Base-by-base conservation (phyloP, 2,113 vertebrate species). In the Vulpes lagopus region DNA sequence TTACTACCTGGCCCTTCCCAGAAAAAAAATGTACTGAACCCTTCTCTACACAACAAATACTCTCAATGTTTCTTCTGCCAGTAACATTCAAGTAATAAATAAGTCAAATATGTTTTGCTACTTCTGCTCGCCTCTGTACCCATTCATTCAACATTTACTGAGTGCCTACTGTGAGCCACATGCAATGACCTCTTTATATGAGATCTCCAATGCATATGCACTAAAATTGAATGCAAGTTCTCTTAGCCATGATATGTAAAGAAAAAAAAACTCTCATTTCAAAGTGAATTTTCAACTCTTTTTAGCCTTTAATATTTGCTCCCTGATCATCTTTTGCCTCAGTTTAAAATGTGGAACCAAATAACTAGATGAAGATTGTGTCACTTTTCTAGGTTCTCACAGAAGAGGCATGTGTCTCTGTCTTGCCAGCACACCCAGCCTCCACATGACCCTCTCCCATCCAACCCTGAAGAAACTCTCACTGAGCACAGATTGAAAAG, bases 41-140 rank as follows among this genome's bases (percentile, higher is more conserved):
- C 9, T 91, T 81, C n/a, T 95, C 88, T 89, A 30, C 30, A 67
- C 25, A 80, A 83, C 30, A 94, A 88, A 73, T 64, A 51, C 32
- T 51, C 51, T 57, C 53, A 89, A 12, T 71, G 51, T 43, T 90
- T 86, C 35, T 86, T 89, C 79, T 1, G n/a, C 43, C 62, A 96
- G 53, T 71, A 74, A 53, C 11, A 82, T 62, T 76, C 73, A 94
- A 93, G 38, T 79, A 89, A 84, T 65, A 96, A 94, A 64, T 80
- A 89, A 92, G 35, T 3, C n/a, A 91, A 79, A 76, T 78, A 5
- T 67, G n/a, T 87, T 91, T 94, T 67, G 38, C n/a, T 57, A 11
- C 80, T 74, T 74, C 23, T 78, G 4, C 25, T 91, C n/a, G 78
- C 25, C 32, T 85, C 53, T 67, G 20, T 5, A 91, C 16, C 12